These are phyloP conservation scores for Python bivittatus DNA, from an alignment of 2,113 vertebrate species.

Conservation along the genomic window DNA sequence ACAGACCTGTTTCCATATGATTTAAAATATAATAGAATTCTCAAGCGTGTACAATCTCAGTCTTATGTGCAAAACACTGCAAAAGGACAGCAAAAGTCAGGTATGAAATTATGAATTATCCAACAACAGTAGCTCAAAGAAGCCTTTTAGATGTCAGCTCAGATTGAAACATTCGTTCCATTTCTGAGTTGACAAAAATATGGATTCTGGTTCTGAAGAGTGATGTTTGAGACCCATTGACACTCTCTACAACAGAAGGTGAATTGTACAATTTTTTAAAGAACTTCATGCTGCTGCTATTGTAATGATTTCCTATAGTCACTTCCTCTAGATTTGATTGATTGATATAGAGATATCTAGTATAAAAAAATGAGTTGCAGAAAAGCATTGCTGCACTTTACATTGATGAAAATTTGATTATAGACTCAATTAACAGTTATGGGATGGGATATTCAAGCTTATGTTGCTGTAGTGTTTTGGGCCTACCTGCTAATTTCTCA, in stretches of 20 bases:
- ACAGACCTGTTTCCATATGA: not conserved
- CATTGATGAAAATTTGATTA: not conserved
- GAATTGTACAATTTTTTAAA: not conserved
- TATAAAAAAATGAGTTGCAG: conserved; percentile 23
- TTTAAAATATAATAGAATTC: not conserved
- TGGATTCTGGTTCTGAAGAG: not conserved
- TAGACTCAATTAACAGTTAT: conserved; percentile 44
- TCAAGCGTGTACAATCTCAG: not conserved
- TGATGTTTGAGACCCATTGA: not conserved
- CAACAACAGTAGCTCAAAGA: not conserved
- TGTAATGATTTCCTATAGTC: conserved; percentile 61
- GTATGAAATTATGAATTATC: not conserved
- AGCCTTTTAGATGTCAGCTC: not conserved
- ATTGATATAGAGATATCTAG: conserved; percentile 39
- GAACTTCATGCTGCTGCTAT: not conserved
- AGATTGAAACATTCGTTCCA: not conserved
- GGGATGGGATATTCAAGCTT: conserved; percentile 41
- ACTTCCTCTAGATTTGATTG: conserved; percentile 56
- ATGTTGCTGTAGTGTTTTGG: conserved; percentile 28
- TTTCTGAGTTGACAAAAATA: not conserved
- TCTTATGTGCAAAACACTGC: not conserved
- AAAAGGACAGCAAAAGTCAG: not conserved
- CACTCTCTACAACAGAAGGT: not conserved
- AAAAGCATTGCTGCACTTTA: not conserved
- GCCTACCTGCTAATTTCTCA: conserved; percentile 26